Evolutionary conservation across 2,888 invertebrate genomes (phyloP), one percentile per base, ranked within the genome.

Genomic region (Colostygia pectinataria): DNA sequence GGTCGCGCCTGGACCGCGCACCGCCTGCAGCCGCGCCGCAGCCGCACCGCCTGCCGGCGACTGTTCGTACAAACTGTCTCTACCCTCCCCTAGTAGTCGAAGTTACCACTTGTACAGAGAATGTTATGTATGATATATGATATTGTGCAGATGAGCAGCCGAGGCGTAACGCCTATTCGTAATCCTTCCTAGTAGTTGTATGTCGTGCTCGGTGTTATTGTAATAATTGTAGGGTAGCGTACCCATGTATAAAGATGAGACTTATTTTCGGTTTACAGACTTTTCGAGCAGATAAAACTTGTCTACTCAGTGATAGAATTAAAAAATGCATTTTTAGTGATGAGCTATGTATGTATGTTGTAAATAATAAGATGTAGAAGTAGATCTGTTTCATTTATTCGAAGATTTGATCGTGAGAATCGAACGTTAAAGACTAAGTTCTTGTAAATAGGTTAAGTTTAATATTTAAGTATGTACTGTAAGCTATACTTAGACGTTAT

Each of bases 361-460:
- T 75, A 79, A 51, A 45, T 51, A 74, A 69, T 82, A 80, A 78
- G 78, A 83, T 77, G 80, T 79, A 72, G 74, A 68, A 77, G 86
- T 88, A 85, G 89, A 89, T 88, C 84, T 84, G 90, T 89, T 89
- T 89, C 83, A 89, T 90, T 89, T 89, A 77, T 87, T 90, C 89
- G 89, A 89, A 90, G 89, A 89, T 68, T 88, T 87, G 74, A 71
- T 80, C 71, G 77, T 79, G 76, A 78, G 82, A 83, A 84, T 86
- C 84, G 88, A 86, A 84, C 79, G 79, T 82, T 90, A 85, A 90
- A 88, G 88, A 89, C 86, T 89, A 87, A 77, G 83, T 80, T 83
- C 73, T 80, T 71, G 56, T 88, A 85, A 85, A 83, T 77, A 68
- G 63, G 37, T 44, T 88, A 87, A 86, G 83, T 72, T 77, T 59